phyloP scores from a whole-genome alignment of 2,888 invertebrate genomes.

The Drosophila crucigera region DNA sequence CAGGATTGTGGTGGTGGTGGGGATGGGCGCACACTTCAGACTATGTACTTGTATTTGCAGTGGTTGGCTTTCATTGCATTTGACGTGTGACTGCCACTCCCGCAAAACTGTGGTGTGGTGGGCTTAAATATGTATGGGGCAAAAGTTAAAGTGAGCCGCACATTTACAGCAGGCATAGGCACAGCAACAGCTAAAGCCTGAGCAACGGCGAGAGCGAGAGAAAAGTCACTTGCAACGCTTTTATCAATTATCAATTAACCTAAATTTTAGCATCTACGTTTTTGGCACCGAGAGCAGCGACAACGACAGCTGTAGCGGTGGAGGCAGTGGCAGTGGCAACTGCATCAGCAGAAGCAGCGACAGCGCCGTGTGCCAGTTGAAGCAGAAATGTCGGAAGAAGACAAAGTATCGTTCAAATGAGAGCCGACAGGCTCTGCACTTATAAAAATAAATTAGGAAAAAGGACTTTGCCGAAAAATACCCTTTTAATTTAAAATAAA shows the following conservation, averaged over 20 bases:
- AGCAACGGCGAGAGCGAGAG: constrained; percentile 1
- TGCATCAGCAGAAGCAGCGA: constrained; percentile 13
- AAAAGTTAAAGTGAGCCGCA: constrained; percentile 54
- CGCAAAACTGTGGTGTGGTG: constrained; percentile 9
- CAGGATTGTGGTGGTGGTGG: constrained; percentile 1
- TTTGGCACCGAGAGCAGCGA: constrained; percentile 68
- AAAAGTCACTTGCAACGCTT: constrained; percentile 49
- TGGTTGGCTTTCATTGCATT: constrained; percentile 72
- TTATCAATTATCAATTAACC: constrained; percentile 82
- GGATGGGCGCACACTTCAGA: constrained; percentile 52
- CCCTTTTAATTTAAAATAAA: background rate
- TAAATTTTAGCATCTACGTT: constrained; percentile 74
- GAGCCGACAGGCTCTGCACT: constrained; percentile 58
- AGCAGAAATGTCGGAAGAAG: constrained; percentile 70
- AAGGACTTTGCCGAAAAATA: background rate
- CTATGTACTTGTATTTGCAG: constrained; percentile 58
- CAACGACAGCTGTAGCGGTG: constrained; percentile 6
- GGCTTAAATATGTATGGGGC: constrained; percentile 64
- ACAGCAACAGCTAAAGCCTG: constrained; percentile 3
- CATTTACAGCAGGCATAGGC: constrained; percentile 21
- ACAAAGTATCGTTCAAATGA: constrained; percentile 70
- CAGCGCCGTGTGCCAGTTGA: constrained; percentile 60
- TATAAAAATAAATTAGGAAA: background rate
- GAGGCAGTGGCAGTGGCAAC: background rate
- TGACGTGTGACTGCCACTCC: constrained; percentile 50